phyloP scores from a whole-genome alignment of 1,140 invertebrate genomes.

The Epicauta chinensis region DNA sequence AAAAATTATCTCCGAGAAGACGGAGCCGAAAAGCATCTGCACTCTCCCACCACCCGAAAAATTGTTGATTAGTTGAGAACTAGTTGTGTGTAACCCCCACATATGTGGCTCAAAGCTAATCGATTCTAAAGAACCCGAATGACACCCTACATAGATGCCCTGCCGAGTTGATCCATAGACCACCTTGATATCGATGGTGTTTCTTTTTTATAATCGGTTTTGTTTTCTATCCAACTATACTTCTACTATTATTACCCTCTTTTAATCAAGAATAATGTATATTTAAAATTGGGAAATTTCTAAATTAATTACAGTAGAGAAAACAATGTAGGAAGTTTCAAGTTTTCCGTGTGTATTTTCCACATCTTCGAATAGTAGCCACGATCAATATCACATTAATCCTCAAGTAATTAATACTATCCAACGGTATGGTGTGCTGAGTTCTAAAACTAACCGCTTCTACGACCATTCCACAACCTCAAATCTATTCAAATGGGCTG shows the following conservation, averaged over 20 bases:
- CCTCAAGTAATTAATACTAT: conserved; percentile 34
- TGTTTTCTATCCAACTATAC: no score
- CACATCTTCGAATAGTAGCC: neutral
- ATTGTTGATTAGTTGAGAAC: no score
- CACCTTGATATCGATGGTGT: neutral
- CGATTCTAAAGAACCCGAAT: conserved; percentile 11
- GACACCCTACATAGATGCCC: conserved; percentile 21
- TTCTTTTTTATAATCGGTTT: no score
- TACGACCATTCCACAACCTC: conserved; percentile 20
- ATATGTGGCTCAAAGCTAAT: conserved; percentile 15
- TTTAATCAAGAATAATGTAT: no score
- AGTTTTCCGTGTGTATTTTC: no score
- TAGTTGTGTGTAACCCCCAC: neutral
- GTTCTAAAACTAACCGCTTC: conserved; percentile 24
- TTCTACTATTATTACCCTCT: no score
- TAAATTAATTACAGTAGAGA: no score
- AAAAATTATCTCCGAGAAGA: no score
- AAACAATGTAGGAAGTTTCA: no score
- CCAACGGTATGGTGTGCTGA: conserved; percentile 22
- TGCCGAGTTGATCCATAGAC: conserved; percentile 23
- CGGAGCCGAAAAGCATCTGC: no score
- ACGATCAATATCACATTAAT: conserved; percentile 30
- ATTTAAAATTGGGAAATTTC: no score
- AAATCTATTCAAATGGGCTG: conserved; percentile 12
- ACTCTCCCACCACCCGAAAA: no score